Evolutionary conservation across 2,113 vertebrate species (phyloP).

Genomic region (Chaetops frenatus): DNA sequence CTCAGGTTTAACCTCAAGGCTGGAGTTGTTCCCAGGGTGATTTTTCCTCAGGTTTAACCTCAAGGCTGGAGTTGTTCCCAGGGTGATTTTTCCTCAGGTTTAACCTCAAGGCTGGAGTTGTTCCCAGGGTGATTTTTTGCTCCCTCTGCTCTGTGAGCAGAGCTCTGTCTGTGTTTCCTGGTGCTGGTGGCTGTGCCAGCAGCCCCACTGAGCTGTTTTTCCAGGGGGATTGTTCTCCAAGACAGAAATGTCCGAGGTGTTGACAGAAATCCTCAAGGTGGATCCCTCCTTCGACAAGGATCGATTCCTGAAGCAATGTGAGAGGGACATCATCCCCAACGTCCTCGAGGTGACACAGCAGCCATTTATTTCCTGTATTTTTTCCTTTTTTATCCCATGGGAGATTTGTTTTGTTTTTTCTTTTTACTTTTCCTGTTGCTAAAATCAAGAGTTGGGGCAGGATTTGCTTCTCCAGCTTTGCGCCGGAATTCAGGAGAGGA

Average conservation of each 20-base stretch:
- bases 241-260: constrained; percentile 94
- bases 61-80: neutral
- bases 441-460: neutral
- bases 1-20: neutral
- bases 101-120: neutral
- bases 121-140: neutral
- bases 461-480: neutral
- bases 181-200: neutral
- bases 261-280: constrained; percentile 90
- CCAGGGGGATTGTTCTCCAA: constrained; percentile 94
- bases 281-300: constrained; percentile 94
- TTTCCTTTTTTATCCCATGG: neutral
- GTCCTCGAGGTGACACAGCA: constrained; percentile 82
- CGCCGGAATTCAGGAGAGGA: neutral
- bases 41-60: neutral
- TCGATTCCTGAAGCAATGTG: constrained; percentile 86
- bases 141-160: too few relatives aligned
- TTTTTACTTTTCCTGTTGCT: neutral
- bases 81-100: neutral
- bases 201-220: neutral
- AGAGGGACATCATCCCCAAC: constrained; percentile 92
- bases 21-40: too few relatives aligned
- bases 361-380: accelerated
- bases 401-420: too few relatives aligned
- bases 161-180: neutral